phyloP scores from a whole-genome alignment of 2,797 vertebrate genomes.

The Malurus leucopterus region DNA sequence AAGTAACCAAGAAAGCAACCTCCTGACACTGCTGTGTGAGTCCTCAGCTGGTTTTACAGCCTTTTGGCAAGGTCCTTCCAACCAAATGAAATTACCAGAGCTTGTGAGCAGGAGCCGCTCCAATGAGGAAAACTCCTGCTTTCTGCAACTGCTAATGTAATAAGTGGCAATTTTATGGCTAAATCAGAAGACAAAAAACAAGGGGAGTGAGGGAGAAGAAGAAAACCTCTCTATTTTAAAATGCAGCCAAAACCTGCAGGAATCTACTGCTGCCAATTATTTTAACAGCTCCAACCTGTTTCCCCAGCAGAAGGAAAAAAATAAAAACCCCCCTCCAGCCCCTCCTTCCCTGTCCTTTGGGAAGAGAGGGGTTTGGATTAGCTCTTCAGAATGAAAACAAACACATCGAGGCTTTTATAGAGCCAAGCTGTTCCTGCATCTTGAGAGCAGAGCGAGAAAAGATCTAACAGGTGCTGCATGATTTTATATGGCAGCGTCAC shows the following conservation, averaged over 20 bases:
- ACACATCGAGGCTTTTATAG: slow-evolving; percentile 53
- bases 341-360: slow-evolving; percentile 34
- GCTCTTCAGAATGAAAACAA: slow-evolving; percentile 68
- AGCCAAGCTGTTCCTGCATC: slow-evolving; percentile 54
- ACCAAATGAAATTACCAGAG: slow-evolving; percentile 31
- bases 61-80: slow-evolving; percentile 19
- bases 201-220: not conserved
- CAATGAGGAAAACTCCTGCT: slow-evolving; percentile 64
- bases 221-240: slow-evolving; percentile 49
- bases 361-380: slow-evolving; percentile 58
- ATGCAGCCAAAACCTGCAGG: slow-evolving; percentile 34
- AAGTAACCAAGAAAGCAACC: slow-evolving; percentile 52
- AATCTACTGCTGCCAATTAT: slow-evolving; percentile 47
- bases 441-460: slow-evolving; percentile 56
- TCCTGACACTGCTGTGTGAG: slow-evolving; percentile 35
- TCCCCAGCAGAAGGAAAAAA: slow-evolving; percentile 33
- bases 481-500: slow-evolving; percentile 49
- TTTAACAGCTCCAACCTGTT: slow-evolving; percentile 65
- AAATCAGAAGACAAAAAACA: slow-evolving; percentile 56
- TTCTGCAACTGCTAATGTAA: slow-evolving; percentile 52
- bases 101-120: not conserved
- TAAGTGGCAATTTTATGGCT: slow-evolving; percentile 57
- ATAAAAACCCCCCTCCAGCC: slow-evolving; percentile 15
- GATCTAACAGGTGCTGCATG: slow-evolving; percentile 64
- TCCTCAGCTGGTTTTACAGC: slow-evolving; percentile 32